Percentiles rank a stretch among this genome's conserved stretches.
Conservation (phyloP, 2,113 vertebrate genomes). For the Craseonycteris thonglongyai region DNA sequence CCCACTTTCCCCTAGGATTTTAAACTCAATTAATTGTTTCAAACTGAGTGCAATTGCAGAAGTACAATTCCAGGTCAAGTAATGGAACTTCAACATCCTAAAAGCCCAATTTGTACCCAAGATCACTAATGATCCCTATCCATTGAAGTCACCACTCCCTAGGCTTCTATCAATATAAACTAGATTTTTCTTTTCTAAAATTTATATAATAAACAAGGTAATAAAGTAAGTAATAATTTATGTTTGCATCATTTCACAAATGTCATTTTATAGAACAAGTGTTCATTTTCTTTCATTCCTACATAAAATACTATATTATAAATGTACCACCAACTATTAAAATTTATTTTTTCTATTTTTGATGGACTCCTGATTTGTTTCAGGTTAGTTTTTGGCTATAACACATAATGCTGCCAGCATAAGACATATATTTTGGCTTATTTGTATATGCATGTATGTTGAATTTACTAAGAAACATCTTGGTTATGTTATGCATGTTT, state of each 20-base stretch:
- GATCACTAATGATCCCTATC: background rate
- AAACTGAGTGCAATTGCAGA: background rate
- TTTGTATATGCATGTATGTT: background rate
- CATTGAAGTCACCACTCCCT: too few species aligned
- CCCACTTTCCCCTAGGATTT: too few species aligned
- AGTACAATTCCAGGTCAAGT: background rate
- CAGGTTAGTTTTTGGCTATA: background rate
- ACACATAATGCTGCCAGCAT: background rate
- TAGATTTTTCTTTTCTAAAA: background rate
- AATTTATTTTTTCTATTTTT: background rate
- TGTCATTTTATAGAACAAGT: background rate
- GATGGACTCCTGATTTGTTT: background rate
- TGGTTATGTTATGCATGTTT: background rate
- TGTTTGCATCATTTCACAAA: background rate
- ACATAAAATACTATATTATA: background rate
- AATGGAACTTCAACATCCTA: background rate
- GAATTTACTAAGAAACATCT: background rate
- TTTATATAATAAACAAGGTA: background rate
- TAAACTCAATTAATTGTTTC: background rate
- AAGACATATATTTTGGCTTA: background rate
- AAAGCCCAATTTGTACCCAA: rapidly evolving
- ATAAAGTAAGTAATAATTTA: background rate
- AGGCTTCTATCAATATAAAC: background rate
- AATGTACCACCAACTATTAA: background rate
- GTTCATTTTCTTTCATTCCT: background rate